Conservation (phyloP, 2,888 invertebrate genomes). For the Gortyna flavago region DNA sequence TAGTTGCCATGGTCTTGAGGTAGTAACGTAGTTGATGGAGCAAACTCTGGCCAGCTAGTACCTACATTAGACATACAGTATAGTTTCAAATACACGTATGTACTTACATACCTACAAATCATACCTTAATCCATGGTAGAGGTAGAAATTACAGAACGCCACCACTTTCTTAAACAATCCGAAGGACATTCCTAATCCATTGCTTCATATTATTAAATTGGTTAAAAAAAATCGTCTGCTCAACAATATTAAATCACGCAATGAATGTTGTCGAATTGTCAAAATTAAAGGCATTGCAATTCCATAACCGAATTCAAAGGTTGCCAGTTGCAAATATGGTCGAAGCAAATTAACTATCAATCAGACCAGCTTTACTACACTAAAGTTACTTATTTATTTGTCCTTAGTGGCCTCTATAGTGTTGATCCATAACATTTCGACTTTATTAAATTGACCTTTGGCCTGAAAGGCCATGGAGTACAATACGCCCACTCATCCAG, state of each 20-base stretch:
- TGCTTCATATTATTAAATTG: background rate
- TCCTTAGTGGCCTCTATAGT: background rate
- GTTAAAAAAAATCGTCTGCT: background rate
- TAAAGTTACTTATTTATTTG: slow-evolving; percentile 4
- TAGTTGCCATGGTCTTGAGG: background rate
- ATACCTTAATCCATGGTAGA: too few relatives aligned
- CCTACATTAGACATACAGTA: too few relatives aligned
- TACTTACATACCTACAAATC: too few relatives aligned
- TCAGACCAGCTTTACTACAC: background rate
- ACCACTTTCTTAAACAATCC: background rate
- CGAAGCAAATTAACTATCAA: background rate
- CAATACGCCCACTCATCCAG: background rate
- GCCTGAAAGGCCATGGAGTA: background rate
- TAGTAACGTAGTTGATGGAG: too few relatives aligned
- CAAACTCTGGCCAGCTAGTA: background rate
- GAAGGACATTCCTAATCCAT: background rate
- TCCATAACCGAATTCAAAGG: background rate
- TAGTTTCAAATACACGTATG: too few relatives aligned
- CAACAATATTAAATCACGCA: too few relatives aligned
- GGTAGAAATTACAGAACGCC: too few relatives aligned
- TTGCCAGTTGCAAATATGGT: background rate
- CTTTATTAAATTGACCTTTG: background rate
- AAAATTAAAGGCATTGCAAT: background rate
- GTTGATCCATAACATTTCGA: background rate
- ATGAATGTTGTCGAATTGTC: too few relatives aligned